These are phyloP conservation scores for Drosophila azteca DNA, from an alignment of 1,140 invertebrate species.

Conservation along the genomic window DNA sequence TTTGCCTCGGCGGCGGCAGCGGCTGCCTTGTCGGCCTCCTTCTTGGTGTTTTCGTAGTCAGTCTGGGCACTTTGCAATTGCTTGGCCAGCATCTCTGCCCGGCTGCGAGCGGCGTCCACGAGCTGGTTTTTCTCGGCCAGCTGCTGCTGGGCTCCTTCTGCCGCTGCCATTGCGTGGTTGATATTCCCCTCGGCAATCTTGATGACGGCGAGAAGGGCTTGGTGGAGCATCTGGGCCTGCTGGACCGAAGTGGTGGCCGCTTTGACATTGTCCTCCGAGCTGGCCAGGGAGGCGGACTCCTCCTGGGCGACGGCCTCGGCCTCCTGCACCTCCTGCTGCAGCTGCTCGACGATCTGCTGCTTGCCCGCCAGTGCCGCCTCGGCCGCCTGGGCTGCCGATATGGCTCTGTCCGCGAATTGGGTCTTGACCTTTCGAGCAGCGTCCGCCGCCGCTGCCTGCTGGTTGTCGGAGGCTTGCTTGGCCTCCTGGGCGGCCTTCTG, in stretches of 20 bases:
- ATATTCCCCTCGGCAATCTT: constrained; percentile 85
- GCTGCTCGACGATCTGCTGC: constrained; percentile 86
- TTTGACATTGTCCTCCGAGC: constrained; percentile 85
- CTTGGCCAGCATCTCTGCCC: constrained; percentile 85
- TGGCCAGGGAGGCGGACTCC: constrained; percentile 85
- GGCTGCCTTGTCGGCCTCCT: constrained; percentile 86
- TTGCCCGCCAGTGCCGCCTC: constrained; percentile 87
- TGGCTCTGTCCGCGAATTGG: constrained; percentile 87
- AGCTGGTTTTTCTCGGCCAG: constrained; percentile 86
- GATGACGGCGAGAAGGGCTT: constrained; percentile 83
- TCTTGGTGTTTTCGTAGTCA: constrained; percentile 86
- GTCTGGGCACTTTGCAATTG: constrained; percentile 85
- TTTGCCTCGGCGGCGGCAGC: constrained; percentile 86
- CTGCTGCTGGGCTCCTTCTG: constrained; percentile 85
- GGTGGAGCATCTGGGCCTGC: constrained; percentile 85
- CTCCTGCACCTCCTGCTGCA: constrained; percentile 86
- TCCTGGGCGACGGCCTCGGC: constrained; percentile 87
- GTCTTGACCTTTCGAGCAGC: constrained; percentile 87
- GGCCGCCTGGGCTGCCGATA: constrained; percentile 87
- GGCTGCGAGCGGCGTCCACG: constrained; percentile 85
- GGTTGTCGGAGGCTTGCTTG: constrained; percentile 87
- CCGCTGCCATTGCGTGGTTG: constrained; percentile 85
- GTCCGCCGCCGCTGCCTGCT: constrained; percentile 87
- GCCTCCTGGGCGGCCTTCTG: constrained; percentile 87
- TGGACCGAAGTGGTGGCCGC: constrained; percentile 85